phyloP scores from a whole-genome alignment of 2,888 invertebrate genomes.

The Dione vanillae region DNA sequence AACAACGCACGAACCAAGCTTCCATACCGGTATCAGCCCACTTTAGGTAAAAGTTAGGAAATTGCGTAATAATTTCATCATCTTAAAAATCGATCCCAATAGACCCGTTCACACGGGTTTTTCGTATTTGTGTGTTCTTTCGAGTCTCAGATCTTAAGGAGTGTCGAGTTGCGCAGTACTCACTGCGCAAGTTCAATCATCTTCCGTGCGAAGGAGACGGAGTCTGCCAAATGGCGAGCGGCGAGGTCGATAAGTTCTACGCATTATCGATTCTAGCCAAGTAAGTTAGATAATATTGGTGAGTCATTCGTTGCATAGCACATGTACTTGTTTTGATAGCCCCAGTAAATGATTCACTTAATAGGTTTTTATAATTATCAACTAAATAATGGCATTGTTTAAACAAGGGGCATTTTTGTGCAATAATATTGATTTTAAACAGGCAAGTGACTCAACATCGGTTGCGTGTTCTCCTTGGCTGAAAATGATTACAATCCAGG shows the following conservation, averaged over 20 bases:
- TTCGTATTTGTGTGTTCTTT: slow-evolving; percentile 73
- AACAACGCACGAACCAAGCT: slow-evolving; percentile 58
- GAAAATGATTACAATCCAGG: background rate
- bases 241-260: slow-evolving; percentile 33
- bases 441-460: slow-evolving; percentile 48
- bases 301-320: slow-evolving; percentile 48
- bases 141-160: slow-evolving; percentile 43
- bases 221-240: slow-evolving; percentile 30
- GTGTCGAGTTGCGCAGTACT: slow-evolving; percentile 37
- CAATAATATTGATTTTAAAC: slow-evolving; percentile 57
- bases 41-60: slow-evolving; percentile 78
- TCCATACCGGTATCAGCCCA: slow-evolving; percentile 79
- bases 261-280: slow-evolving; percentile 36
- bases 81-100: slow-evolving; percentile 44
- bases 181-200: slow-evolving; percentile 22
- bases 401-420: slow-evolving; percentile 46
- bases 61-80: slow-evolving; percentile 65
- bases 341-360: background rate
- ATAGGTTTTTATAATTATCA: background rate
- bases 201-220: slow-evolving; percentile 17
- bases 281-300: slow-evolving; percentile 44
- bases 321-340: background rate
- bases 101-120: slow-evolving; percentile 60
- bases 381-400: background rate
- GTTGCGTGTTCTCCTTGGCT: slow-evolving; percentile 9